phyloP scores from a whole-genome alignment of 2,888 invertebrate genomes.

The Clistopyga incitator region DNA sequence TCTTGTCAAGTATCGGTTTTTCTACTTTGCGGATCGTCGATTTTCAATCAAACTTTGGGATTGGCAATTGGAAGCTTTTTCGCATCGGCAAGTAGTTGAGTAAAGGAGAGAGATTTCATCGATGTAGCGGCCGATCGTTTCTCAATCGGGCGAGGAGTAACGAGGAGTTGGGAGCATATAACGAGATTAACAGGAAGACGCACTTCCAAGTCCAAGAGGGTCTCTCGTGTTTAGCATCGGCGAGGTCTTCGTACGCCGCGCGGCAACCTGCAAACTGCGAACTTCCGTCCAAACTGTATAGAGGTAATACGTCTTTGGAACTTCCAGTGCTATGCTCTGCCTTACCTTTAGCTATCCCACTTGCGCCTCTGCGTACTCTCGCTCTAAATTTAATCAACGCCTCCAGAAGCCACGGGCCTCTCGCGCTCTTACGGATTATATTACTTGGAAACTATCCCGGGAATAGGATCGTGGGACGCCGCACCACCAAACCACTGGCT shows the following conservation, averaged over 20 bases:
- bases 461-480: constrained; percentile 67
- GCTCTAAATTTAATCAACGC: constrained; percentile 78
- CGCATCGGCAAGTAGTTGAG: constrained; percentile 23
- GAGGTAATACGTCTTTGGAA: constrained; percentile 60
- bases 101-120: constrained; percentile 17
- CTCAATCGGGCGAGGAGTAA: constrained; percentile 39
- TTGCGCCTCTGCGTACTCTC: constrained; percentile 66
- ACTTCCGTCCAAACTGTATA: constrained; percentile 66
- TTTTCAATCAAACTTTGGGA: constrained; percentile 69
- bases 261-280: constrained; percentile 69
- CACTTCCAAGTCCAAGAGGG: constrained; percentile 46
- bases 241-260: constrained; percentile 33
- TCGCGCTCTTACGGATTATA: constrained; percentile 71
- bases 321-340: constrained; percentile 2
- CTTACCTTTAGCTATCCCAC: constrained; percentile 18
- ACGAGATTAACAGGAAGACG: constrained; percentile 61
- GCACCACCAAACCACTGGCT: constrained; percentile 47
- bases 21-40: constrained; percentile 49
- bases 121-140: constrained; percentile 21
- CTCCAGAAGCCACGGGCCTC: constrained; percentile 33
- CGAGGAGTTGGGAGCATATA: constrained; percentile 30
- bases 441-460: constrained; percentile 77
- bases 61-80: constrained; percentile 1
- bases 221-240: constrained; percentile 42
- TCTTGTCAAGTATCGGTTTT: background rate